These are phyloP conservation scores for Xanthostigma xanthostigma DNA, from an alignment of 2,888 invertebrate species.

Conservation along the genomic window DNA sequence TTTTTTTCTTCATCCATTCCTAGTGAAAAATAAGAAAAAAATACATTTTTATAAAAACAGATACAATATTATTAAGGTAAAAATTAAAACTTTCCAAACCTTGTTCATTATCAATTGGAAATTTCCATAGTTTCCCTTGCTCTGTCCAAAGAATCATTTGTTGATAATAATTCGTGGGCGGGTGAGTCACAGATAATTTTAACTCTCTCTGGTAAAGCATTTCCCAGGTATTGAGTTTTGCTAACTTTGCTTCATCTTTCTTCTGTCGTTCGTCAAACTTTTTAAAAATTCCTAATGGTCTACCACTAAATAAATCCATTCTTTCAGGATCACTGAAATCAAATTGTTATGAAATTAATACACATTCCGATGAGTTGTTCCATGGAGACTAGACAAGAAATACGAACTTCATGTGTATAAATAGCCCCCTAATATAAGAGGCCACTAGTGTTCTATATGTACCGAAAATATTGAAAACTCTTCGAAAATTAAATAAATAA, in stretches of 20 bases:
- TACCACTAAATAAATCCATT: slow-evolving; percentile 45
- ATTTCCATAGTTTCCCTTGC: slow-evolving; percentile 89
- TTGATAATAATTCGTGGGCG: slow-evolving; percentile 79
- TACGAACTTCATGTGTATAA: too few relatives aligned
- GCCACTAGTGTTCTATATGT: too few relatives aligned
- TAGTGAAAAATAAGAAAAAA: slow-evolving; percentile 20
- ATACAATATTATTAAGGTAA: background rate
- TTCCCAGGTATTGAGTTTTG: slow-evolving; percentile 50
- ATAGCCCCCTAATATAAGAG: too few relatives aligned
- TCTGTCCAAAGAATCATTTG: slow-evolving; percentile 91
- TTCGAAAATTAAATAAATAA: too few relatives aligned
- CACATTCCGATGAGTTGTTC: too few relatives aligned
- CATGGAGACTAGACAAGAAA: too few relatives aligned
- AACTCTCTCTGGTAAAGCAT: slow-evolving; percentile 47
- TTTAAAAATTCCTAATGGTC: slow-evolving; percentile 50
- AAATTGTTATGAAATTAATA: background rate
- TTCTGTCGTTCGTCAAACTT: slow-evolving; percentile 18
- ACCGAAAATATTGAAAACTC: too few relatives aligned
- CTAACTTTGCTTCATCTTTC: slow-evolving; percentile 14
- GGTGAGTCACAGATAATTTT: slow-evolving; percentile 47
- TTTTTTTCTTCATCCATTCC: slow-evolving; percentile 48
- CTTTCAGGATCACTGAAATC: slow-evolving; percentile 22
- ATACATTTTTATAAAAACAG: background rate
- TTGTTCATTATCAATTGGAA: slow-evolving; percentile 95
- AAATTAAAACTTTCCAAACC: slow-evolving; percentile 33